Evolutionary conservation across 2,113 vertebrate genomes (phyloP).

Genomic region (Saccopteryx leptura): DNA sequence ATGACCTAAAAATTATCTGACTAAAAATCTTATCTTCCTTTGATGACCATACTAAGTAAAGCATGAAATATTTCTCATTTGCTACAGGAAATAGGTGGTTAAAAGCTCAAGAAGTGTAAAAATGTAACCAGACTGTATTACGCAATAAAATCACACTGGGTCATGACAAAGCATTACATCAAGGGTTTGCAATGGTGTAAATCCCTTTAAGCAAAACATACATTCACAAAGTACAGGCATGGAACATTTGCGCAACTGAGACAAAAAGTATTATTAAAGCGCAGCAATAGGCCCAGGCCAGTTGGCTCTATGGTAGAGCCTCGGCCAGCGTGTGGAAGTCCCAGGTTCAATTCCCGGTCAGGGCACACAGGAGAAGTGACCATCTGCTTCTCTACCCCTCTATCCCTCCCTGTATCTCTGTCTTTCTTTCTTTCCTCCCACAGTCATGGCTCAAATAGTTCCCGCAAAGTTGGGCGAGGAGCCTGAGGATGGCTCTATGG

Average conservation of each 20-base stretch:
- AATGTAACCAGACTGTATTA: background rate
- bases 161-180: conserved; percentile 54
- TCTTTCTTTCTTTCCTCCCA: too few species aligned
- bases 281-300: conserved; percentile 23
- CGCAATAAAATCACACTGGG: background rate
- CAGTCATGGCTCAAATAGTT: too few species aligned
- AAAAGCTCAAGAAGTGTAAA: conserved; percentile 49
- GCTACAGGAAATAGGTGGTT: background rate
- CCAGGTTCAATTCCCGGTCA: too few species aligned
- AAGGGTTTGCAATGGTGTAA: conserved; percentile 34
- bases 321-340: too few species aligned
- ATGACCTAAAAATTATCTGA: conserved; percentile 53
- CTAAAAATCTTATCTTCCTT: background rate
- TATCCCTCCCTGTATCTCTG: too few species aligned
- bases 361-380: too few species aligned
- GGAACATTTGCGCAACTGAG: conserved; percentile 61
- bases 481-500: too few species aligned
- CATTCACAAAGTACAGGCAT: conserved; percentile 57
- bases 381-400: too few species aligned
- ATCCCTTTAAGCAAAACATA: conserved; percentile 58
- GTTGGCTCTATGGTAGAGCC: too few species aligned
- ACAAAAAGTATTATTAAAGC: conserved; percentile 61
- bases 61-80: conserved; percentile 61
- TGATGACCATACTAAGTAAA: conserved; percentile 11
- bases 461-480: too few species aligned